Percentiles rank a stretch among this genome's conserved stretches.
Conservation (phyloP, 92 coral and sea anemone species). For the Phenganax marumi region DNA sequence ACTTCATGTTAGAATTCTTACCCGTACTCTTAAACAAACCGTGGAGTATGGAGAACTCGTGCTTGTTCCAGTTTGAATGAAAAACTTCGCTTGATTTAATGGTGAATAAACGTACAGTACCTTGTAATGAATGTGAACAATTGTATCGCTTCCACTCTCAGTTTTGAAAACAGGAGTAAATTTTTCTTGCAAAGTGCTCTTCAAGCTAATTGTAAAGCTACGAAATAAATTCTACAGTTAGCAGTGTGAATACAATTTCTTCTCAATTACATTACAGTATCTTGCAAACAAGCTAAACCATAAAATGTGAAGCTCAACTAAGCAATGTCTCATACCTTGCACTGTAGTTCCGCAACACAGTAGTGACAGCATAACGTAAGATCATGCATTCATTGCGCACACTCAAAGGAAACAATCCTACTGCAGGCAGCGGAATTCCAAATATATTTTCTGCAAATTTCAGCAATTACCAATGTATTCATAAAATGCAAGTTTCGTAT, state of each 20-base stretch:
- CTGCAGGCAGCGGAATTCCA: conserved; percentile 83
- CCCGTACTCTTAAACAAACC: no score
- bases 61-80: no score
- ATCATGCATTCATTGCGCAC: conserved; percentile 60
- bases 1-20: no score
- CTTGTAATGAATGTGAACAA: conserved; percentile 90
- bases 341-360: conserved; percentile 69
- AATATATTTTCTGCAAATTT: conserved; percentile 71
- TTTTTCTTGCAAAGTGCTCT: conserved; percentile 57
- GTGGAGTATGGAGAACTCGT: no score
- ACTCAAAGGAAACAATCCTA: conserved; percentile 79
- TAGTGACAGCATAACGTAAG: conserved; percentile 84
- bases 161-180: conserved; percentile 56
- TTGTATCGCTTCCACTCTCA: conserved; percentile 39
- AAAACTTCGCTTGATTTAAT: no score
- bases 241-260: not conserved
- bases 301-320: no score
- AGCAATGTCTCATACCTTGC: conserved; percentile 58
- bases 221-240: conserved; percentile 7
- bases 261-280: no score
- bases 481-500: not conserved
- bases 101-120: conserved; percentile 35
- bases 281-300: no score
- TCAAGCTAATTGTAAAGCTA: conserved; percentile 71
- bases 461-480: not conserved